Evolutionary conservation across 1,140 invertebrate species (phyloP).

Genomic region (Zaprionus kolodkinae): DNA sequence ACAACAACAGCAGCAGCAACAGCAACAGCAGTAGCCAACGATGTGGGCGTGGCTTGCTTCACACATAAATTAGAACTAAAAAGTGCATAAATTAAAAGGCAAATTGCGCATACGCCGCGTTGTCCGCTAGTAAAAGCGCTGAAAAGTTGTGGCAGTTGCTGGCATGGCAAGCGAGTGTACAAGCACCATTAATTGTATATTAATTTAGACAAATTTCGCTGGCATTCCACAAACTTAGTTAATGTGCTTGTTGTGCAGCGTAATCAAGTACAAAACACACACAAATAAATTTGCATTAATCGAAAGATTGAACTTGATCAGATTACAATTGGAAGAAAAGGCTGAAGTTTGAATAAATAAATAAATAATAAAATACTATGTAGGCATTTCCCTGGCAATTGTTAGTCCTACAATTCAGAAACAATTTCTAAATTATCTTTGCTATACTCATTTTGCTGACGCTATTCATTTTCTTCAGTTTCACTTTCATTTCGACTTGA

Average conservation of each 20-base stretch:
- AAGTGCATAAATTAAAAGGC: slow-evolving; percentile 61
- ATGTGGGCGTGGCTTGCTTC: slow-evolving; percentile 37
- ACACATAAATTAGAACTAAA: slow-evolving; percentile 60
- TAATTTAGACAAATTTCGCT: slow-evolving; percentile 61
- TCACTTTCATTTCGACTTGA: not conserved
- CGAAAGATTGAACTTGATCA: too few species aligned
- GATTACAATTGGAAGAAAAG: too few species aligned
- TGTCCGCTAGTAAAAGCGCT: slow-evolving; percentile 25
- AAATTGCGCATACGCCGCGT: slow-evolving; percentile 44
- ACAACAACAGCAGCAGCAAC: slow-evolving; percentile 12
- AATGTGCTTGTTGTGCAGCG: not conserved
- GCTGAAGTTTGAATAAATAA: too few species aligned
- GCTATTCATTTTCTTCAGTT: slow-evolving; percentile 21
- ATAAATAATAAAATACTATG: too few species aligned
- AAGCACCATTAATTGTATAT: slow-evolving; percentile 58
- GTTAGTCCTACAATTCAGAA: not conserved
- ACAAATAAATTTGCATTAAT: not conserved
- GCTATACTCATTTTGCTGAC: slow-evolving; percentile 42
- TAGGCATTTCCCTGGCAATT: too few species aligned
- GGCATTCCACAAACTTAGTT: slow-evolving; percentile 17
- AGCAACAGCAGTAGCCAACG: not conserved
- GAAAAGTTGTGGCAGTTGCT: slow-evolving; percentile 20
- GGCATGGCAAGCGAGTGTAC: slow-evolving; percentile 27
- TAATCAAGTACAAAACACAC: too few species aligned
- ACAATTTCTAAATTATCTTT: slow-evolving; percentile 25